phyloP scores from a whole-genome alignment of 1,140 invertebrate species.

The Apis cerana region DNA sequence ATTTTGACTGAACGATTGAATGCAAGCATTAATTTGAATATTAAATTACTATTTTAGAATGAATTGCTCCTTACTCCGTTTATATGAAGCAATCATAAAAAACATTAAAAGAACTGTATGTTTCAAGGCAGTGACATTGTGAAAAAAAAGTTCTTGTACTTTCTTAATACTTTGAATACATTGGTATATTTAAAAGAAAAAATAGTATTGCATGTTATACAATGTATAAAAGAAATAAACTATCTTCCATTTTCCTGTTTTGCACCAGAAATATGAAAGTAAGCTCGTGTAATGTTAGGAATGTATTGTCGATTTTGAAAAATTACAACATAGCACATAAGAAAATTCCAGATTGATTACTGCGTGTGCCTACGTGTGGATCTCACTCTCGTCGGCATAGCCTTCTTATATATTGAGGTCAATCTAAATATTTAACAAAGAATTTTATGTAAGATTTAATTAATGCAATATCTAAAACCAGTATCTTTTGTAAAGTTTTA shows the following conservation, averaged over 20 bases:
- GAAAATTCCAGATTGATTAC: slow-evolving; percentile 39
- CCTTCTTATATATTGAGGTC: slow-evolving; percentile 45
- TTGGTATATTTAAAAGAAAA: slow-evolving; percentile 2
- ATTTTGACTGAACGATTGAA: slow-evolving; percentile 35
- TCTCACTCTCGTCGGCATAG: slow-evolving; percentile 55
- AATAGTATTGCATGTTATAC: slow-evolving; percentile 42
- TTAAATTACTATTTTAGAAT: slow-evolving; percentile 2
- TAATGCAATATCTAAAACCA: slow-evolving; percentile 37
- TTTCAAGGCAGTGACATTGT: slow-evolving; percentile 3
- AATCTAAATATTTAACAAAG: slow-evolving; percentile 37
- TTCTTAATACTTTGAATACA: slow-evolving; percentile 44
- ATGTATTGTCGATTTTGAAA: slow-evolving; percentile 34
- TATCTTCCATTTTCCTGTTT: slow-evolving; percentile 41
- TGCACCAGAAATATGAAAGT: slow-evolving; percentile 47
- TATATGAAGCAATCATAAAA: not conserved
- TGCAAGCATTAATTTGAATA: not conserved
- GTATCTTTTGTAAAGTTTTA: slow-evolving; percentile 62
- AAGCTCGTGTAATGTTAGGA: slow-evolving; percentile 51
- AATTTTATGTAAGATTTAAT: slow-evolving; percentile 42
- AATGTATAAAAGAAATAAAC: slow-evolving; percentile 29
- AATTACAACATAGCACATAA: slow-evolving; percentile 42
- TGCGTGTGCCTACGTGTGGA: slow-evolving; percentile 53
- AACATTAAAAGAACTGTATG: not conserved
- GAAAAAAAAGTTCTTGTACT: slow-evolving; percentile 26
- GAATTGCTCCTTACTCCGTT: not conserved